A percentile compares a stretch with the other conserved stretches of the same genome.
phyloP scores from a whole-genome alignment of 30 jellyfish, hydroid and myxozoan genomes.

The Aurelia coerulea region DNA sequence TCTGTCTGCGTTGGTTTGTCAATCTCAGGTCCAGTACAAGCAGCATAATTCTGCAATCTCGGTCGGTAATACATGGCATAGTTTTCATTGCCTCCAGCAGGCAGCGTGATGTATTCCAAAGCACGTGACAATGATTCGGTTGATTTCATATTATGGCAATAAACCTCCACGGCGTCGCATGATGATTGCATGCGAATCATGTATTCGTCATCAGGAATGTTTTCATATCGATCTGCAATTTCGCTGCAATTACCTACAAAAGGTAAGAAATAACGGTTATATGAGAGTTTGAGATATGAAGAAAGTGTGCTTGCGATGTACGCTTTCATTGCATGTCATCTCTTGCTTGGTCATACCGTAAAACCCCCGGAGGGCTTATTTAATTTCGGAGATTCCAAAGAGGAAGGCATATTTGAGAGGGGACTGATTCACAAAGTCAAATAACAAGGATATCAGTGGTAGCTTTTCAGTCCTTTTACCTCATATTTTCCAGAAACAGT shows the following conservation, averaged over 20 bases:
- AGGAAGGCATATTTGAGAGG: too few species aligned
- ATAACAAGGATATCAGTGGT: too few species aligned
- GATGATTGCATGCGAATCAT: conserved; percentile 61
- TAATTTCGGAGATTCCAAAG: too few species aligned
- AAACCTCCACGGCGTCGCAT: conserved; percentile 76
- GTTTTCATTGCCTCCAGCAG: conserved; percentile 82
- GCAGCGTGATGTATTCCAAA: conserved; percentile 76
- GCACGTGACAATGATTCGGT: conserved; percentile 50
- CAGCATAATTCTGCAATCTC: conserved; percentile 72
- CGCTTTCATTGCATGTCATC: not conserved
- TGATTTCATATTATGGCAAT: conserved; percentile 85
- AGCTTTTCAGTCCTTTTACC: too few species aligned
- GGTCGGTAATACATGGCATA: conserved; percentile 84
- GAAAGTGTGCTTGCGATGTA: not conserved
- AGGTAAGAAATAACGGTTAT: not conserved
- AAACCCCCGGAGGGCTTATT: too few species aligned
- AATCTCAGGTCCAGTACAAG: conserved; percentile 85
- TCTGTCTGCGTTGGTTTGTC: conserved; percentile 76
- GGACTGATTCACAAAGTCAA: too few species aligned
- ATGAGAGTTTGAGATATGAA: not conserved
- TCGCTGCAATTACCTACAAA: conserved; percentile 82
- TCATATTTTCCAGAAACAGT: too few species aligned
- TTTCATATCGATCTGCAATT: conserved; percentile 37
- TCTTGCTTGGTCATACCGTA: too few species aligned
- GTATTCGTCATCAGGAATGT: conserved; percentile 92